These are phyloP conservation scores for Amblyjoppa proteus DNA, from an alignment of 2,888 invertebrate species.

Conservation along the genomic window DNA sequence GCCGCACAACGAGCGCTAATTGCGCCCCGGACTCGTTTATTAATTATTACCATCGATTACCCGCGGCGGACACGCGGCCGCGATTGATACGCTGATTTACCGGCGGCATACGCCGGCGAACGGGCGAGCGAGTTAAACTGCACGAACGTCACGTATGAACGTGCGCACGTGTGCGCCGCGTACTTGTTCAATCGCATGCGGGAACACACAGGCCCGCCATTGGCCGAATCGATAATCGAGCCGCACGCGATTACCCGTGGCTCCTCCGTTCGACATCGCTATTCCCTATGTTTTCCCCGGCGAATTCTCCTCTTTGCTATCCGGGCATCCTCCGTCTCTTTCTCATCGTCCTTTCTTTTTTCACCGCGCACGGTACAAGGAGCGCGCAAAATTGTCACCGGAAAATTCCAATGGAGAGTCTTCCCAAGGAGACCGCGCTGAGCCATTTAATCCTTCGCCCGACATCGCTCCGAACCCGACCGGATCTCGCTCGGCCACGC, in stretches of 20 bases:
- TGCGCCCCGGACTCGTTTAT: conserved; percentile 64
- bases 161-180: background rate
- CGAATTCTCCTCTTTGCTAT: conserved; percentile 26
- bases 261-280: conserved; percentile 9
- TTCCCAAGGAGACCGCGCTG: too few species aligned
- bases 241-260: conserved; percentile 59
- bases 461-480: background rate
- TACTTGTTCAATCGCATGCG: conserved; percentile 24
- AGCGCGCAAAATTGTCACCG: too few species aligned
- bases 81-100: conserved; percentile 70
- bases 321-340: background rate
- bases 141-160: conserved; percentile 42
- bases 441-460: background rate
- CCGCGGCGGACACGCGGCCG: conserved; percentile 54
- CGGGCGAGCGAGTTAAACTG: conserved; percentile 41
- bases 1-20: conserved; percentile 54
- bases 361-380: too few species aligned
- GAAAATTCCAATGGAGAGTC: too few species aligned
- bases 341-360: too few species aligned
- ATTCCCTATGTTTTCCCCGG: conserved; percentile 26
- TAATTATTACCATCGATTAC: conserved; percentile 70
- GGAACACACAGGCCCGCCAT: conserved; percentile 48
- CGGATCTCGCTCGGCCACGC: background rate
- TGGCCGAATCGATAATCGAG: conserved; percentile 63
- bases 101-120: conserved; percentile 42